Conservation (phyloP, 2,797 vertebrate genomes). For the Semaprochilodus insignis region DNA sequence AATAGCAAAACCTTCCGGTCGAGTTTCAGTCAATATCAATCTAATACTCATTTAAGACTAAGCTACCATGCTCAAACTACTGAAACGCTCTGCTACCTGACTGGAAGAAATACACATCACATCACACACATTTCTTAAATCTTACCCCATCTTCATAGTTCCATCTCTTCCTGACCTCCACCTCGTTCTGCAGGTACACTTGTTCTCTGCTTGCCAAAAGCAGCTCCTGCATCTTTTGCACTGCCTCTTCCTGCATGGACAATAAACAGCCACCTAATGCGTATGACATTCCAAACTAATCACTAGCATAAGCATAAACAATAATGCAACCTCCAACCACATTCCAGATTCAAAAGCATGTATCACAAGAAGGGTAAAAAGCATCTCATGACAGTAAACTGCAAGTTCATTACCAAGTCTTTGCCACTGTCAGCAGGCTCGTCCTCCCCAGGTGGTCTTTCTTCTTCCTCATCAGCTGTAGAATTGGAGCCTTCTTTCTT, state of each 20-base stretch:
- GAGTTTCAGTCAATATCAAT: too few species aligned
- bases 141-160: slow-evolving; percentile 84
- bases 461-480: slow-evolving; percentile 70
- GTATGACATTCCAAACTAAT: background rate
- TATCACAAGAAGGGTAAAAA: background rate
- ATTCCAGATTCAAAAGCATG: background rate
- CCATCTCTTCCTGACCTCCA: slow-evolving; percentile 85
- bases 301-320: background rate
- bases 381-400: background rate
- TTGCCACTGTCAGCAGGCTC: slow-evolving; percentile 69
- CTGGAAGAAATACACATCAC: background rate
- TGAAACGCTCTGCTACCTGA: too few species aligned
- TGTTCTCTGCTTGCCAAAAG: slow-evolving; percentile 77
- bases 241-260: slow-evolving; percentile 74
- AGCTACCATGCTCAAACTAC: too few species aligned
- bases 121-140: background rate
- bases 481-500: slow-evolving; percentile 70
- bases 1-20: too few species aligned
- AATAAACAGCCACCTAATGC: background rate
- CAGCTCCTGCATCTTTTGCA: slow-evolving; percentile 82
- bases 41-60: too few species aligned
- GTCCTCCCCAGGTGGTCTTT: slow-evolving; percentile 84
- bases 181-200: slow-evolving; percentile 80
- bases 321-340: background rate
- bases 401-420: slow-evolving; percentile 64